phyloP scores from a whole-genome alignment of 2,113 vertebrate species.

The Mirounga angustirostris region DNA sequence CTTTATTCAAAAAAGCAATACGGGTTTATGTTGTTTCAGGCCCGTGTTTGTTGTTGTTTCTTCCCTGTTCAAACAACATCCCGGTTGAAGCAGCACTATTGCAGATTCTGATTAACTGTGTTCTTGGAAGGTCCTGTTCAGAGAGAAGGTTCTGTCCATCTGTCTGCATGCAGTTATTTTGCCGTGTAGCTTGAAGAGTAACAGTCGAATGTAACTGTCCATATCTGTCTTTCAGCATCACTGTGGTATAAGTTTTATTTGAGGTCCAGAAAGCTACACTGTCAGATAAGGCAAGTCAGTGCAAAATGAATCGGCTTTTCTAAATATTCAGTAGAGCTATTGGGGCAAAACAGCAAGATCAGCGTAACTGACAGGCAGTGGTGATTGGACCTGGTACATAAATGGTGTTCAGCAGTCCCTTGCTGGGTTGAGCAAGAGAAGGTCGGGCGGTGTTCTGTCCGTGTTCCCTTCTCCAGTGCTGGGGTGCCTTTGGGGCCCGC shows the following conservation, averaged over 20 bases:
- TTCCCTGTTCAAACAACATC: background rate
- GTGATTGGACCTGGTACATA: background rate
- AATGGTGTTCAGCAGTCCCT: background rate
- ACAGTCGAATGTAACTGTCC: background rate
- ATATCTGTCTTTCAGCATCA: background rate
- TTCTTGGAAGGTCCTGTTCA: background rate
- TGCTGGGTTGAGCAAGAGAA: no score
- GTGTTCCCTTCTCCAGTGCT: background rate
- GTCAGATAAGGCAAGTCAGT: background rate
- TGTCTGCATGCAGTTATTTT: background rate
- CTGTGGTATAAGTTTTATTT: conserved; percentile 10
- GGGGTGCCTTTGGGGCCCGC: fast-evolving
- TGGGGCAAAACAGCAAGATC: background rate
- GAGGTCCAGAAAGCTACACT: background rate
- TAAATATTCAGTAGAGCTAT: background rate
- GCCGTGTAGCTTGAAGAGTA: background rate
- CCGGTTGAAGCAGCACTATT: background rate
- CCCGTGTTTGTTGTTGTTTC: background rate
- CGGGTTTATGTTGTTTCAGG: background rate
- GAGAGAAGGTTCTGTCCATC: background rate
- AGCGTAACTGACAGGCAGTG: background rate
- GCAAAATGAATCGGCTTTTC: background rate
- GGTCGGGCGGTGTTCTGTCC: background rate
- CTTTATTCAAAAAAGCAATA: background rate
- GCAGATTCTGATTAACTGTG: background rate